Conservation (phyloP, 2,888 invertebrate genomes). For the Homarus gammarus region DNA sequence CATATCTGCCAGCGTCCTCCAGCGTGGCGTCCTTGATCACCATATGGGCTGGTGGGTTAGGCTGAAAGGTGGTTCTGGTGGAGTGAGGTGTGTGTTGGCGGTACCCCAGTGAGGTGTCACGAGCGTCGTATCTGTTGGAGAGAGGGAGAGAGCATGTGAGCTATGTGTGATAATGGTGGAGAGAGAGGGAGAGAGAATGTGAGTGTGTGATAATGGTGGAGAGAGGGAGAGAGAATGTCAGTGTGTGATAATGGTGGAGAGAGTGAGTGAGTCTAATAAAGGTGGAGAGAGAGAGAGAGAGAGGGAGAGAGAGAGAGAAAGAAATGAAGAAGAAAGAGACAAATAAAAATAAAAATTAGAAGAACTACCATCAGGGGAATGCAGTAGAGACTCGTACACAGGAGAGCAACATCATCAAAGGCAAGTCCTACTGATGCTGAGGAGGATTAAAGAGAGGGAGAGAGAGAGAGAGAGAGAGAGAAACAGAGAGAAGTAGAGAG, state of each 20-base stretch:
- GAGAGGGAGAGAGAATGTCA: neutral
- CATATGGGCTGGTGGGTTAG: slow-evolving; percentile 59
- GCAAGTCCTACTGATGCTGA: too few species aligned
- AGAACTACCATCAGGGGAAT: too few species aligned
- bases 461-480: slow-evolving; percentile 5
- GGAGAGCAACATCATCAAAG: too few species aligned
- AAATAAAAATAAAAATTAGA: neutral
- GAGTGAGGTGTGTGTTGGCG: slow-evolving; percentile 67
- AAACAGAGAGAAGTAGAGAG: neutral
- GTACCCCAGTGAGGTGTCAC: slow-evolving; percentile 67
- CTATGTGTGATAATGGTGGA: slow-evolving; percentile 2
- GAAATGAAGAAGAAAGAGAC: neutral
- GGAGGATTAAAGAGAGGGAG: slow-evolving; percentile 13
- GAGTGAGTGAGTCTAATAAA: neutral
- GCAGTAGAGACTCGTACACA: too few species aligned
- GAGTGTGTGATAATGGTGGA: neutral
- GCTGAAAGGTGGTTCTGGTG: slow-evolving; percentile 53
- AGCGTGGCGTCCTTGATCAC: slow-evolving; percentile 44
- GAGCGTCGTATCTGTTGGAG: slow-evolving; percentile 69
- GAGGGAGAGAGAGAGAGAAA: slow-evolving; percentile 19
- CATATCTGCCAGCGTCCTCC: slow-evolving; percentile 67
- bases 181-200: neutral
- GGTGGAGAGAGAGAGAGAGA: slow-evolving; percentile 6
- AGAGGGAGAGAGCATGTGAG: neutral
- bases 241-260: neutral